Evolutionary conservation across 2,113 vertebrate species (phyloP).

Genomic region (Murina feae): DNA sequence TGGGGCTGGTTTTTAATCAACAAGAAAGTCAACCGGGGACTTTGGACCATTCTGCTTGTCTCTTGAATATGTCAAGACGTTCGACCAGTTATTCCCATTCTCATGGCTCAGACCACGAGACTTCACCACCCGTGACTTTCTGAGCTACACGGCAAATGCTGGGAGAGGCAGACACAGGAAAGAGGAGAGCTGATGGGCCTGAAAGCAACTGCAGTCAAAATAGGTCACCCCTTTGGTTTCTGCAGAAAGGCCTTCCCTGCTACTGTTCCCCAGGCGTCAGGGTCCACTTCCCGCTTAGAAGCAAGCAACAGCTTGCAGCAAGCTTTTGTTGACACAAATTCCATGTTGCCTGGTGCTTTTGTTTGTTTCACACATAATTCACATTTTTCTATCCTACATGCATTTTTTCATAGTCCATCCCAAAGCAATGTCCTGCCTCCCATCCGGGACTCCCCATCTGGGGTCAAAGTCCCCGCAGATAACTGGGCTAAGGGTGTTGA

Average conservation of each 20-base stretch:
- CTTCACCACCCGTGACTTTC: neutral
- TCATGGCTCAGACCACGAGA: slow-evolving; percentile 36
- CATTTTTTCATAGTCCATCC: slow-evolving; percentile 63
- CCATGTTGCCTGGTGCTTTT: slow-evolving; percentile 54
- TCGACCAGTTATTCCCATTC: slow-evolving; percentile 23
- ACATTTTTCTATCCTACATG: slow-evolving; percentile 67
- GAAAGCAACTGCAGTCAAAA: neutral
- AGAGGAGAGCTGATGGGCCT: slow-evolving; percentile 8
- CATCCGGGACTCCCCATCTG: slow-evolving; percentile 46
- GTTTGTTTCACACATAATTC: slow-evolving; percentile 73
- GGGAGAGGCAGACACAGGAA: neutral
- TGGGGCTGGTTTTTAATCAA: neutral
- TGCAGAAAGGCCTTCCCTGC: neutral
- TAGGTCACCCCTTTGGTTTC: slow-evolving; percentile 44
- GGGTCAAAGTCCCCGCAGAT: slow-evolving; percentile 55
- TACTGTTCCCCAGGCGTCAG: neutral
- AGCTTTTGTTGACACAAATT: slow-evolving; percentile 63
- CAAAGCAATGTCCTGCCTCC: slow-evolving; percentile 52
- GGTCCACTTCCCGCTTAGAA: neutral
- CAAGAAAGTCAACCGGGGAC: neutral
- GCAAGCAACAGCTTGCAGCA: slow-evolving; percentile 47
- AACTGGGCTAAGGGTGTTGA: slow-evolving; percentile 51
- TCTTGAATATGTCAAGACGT: neutral
- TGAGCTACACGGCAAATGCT: slow-evolving; percentile 20
- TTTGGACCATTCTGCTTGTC: neutral